phyloP scores from a whole-genome alignment of 2,797 vertebrate genomes.

The Muscicapa striata region DNA sequence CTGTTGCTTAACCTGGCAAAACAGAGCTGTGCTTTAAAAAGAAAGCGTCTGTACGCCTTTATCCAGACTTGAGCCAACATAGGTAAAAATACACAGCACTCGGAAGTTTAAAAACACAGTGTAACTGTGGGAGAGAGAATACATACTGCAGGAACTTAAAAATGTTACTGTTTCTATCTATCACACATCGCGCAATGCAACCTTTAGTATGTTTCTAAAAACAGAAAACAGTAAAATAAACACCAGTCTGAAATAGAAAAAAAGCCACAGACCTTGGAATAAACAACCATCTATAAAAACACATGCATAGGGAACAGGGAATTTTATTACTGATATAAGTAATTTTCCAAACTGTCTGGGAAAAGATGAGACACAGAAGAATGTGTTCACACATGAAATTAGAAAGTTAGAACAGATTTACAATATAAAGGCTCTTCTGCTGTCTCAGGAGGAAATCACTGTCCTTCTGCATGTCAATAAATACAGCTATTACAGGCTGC shows the following conservation, averaged over 20 bases:
- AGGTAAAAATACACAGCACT: not conserved
- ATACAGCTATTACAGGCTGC: not conserved
- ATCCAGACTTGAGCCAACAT: not conserved
- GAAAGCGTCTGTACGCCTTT: not conserved
- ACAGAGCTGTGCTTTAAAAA: not conserved
- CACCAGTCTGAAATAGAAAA: not conserved
- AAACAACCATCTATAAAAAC: conserved; percentile 28
- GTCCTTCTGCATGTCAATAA: not conserved
- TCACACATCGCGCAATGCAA: not conserved
- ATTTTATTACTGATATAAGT: conserved; percentile 30
- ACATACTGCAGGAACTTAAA: not conserved
- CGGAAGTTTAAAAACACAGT: not conserved
- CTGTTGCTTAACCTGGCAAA: not conserved
- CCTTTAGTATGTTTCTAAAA: not conserved
- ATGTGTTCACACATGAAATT: not conserved
- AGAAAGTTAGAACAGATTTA: not conserved
- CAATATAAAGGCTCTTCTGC: not conserved
- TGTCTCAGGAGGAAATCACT: not conserved
- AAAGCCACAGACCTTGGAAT: not conserved
- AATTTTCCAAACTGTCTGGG: conserved; percentile 53
- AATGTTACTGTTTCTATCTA: not conserved
- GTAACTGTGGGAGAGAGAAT: not conserved
- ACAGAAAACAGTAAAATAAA: not conserved
- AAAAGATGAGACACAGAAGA: not conserved
- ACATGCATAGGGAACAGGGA: conserved; percentile 37